Percentiles rank a stretch among this genome's conserved stretches.
Evolutionary conservation across 2,888 invertebrate genomes (phyloP).

Genomic region (Serripes groenlandicus): DNA sequence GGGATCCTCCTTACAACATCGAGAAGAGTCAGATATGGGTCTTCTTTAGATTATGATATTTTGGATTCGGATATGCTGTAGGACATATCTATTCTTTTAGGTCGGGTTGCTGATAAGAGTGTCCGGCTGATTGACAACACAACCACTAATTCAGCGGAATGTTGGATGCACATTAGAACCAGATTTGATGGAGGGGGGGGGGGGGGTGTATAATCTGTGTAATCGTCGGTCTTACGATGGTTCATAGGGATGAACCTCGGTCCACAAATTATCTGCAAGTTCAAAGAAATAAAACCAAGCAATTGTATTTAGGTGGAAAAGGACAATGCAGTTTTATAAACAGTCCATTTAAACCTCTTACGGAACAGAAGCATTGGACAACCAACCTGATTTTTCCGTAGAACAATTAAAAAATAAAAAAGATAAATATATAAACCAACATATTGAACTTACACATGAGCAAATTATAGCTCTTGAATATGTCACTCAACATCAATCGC

Average conservation of each 20-base stretch:
- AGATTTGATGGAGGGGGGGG: conserved; percentile 70
- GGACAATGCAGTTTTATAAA: conserved; percentile 13
- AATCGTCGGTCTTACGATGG: conserved; percentile 60
- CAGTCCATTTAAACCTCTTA: conserved; percentile 26
- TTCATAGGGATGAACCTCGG: conserved; percentile 31
- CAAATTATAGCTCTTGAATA: conserved; percentile 2
- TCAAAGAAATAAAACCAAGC: not conserved
- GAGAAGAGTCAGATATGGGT: conserved; percentile 31
- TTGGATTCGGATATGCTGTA: conserved; percentile 8
- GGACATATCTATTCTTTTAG: conserved; percentile 21
- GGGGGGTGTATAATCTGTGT: conserved; percentile 58
- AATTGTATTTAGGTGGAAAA: conserved; percentile 17
- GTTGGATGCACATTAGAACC: conserved; percentile 58
- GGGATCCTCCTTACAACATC: conserved; percentile 28
- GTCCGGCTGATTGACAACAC: conserved; percentile 43
- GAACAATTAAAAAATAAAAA: not conserved
- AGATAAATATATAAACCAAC: not conserved
- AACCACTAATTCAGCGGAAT: conserved; percentile 55
- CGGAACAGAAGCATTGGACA: conserved; percentile 1
- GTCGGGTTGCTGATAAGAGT: conserved; percentile 34
- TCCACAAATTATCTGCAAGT: conserved; percentile 9
- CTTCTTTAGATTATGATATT: not conserved
- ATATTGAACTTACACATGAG: not conserved
- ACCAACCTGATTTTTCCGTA: conserved; percentile 1
- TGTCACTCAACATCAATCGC: too few species aligned